phyloP scores from a whole-genome alignment of 2,113 vertebrate genomes.

The Montifringilla adamsi region DNA sequence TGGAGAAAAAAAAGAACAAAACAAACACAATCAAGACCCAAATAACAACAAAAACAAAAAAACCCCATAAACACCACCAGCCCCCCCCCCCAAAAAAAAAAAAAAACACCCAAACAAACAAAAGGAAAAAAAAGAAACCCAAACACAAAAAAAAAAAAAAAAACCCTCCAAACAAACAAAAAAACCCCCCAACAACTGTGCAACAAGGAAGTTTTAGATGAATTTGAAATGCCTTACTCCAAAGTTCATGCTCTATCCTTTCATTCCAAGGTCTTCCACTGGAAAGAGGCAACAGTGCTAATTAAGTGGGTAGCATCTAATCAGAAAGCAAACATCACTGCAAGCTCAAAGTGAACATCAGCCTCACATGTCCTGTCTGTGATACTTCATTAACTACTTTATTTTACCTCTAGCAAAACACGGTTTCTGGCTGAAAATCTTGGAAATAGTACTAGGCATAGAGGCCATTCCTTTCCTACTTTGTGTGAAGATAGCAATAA shows the following conservation, averaged over 20 bases:
- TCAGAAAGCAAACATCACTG: background rate
- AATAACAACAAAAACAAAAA: background rate
- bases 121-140: background rate
- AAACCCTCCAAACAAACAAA: background rate
- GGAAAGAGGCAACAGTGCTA: background rate
- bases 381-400: background rate
- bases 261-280: background rate
- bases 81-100: rapidly evolving
- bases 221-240: background rate
- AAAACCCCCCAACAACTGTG: background rate
- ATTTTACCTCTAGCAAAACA: background rate
- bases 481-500: background rate
- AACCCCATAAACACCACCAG: rapidly evolving
- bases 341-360: background rate
- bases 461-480: background rate
- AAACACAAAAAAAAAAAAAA: background rate
- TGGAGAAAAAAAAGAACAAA: background rate
- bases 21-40: background rate
- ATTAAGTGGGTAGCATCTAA: background rate
- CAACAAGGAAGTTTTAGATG: background rate
- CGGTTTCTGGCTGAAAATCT: background rate
- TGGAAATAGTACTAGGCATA: background rate
- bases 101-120: background rate
- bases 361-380: background rate
- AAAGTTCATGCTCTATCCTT: background rate